Conservation (phyloP, 23 tunicate species). For the Ascidia mentula region DNA sequence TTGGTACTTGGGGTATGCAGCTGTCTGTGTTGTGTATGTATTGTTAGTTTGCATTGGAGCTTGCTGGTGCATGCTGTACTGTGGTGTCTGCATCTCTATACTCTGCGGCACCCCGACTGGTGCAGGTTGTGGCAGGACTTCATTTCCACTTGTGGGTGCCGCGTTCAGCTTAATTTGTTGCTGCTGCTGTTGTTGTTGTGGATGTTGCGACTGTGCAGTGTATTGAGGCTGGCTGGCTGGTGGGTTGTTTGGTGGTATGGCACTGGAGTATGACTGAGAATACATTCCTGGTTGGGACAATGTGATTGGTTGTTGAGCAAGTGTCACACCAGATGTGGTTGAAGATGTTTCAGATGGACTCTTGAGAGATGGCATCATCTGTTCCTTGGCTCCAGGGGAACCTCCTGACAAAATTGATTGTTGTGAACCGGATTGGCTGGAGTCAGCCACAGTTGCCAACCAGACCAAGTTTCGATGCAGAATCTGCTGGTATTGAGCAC, state of each 20-base stretch:
- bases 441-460: slow-evolving; percentile 98
- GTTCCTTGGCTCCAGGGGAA: neutral
- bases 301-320: slow-evolving; percentile 19
- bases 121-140: slow-evolving; percentile 11
- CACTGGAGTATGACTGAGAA: neutral
- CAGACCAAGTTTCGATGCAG: slow-evolving; percentile 92
- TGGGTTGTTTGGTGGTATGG: slow-evolving; percentile 10
- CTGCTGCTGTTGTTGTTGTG: slow-evolving; percentile 10
- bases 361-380: neutral
- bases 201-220: neutral
- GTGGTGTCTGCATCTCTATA: neutral
- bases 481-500: slow-evolving; percentile 81
- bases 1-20: neutral
- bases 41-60: neutral
- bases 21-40: neutral
- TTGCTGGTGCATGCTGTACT: slow-evolving; percentile 3
- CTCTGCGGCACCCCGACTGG: slow-evolving; percentile 3
- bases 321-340: neutral
- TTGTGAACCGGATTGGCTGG: slow-evolving; percentile 71
- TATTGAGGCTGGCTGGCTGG: neutral
- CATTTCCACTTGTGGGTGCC: slow-evolving; percentile 6
- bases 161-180: neutral
- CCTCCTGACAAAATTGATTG: slow-evolving; percentile 5
- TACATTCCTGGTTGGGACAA: neutral
- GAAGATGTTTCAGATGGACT: neutral